Base-by-base conservation (phyloP, 2,888 invertebrate genomes). In the Tetropium fuscum region DNA sequence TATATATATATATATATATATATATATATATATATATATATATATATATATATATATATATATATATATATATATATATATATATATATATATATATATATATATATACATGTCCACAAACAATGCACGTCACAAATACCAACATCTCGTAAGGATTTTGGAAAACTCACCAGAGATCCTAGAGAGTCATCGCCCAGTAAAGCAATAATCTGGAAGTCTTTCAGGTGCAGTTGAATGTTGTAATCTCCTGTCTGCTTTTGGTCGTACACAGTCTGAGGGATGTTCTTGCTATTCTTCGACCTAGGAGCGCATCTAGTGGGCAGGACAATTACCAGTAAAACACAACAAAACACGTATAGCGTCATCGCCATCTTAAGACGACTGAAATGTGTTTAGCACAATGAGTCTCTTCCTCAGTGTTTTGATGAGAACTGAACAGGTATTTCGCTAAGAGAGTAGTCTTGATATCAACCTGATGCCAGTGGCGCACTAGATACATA, bases 201-300 rank as follows among this genome's bases (percentile, higher is more conserved):
- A 4, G 90, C 91, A 71, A 93, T 85, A 71, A 93, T 86, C 74
- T 90, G 87, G 64, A 93, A 84, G 80, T 93, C 90, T 82, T 92
- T 93, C 64, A 93, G 82, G 79, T 90, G 90, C 63, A 94, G 84
- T 76, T 91, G 91, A 66, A 94, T 88, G 80, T 94, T 94, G 68
- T 90, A 85, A 70, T 91, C 89, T 13, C 93, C 93, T 2, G 86
- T 87, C 82, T 94, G 93, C 38, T 90, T 86, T 80, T 93, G 92
- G 79, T 93, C 92, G 80, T 83, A 85, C 54, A 74, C 79, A 38
- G 74, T 72, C 4, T 75, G 69, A 0, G 72, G 70, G 22, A 34
- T 38, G 20, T 40, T 34, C 4, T 54, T 53, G 15, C 53, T 67
- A 43, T 51, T 57, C 48, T 69, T 72, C 16, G 66, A 59, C 43